Conservation (phyloP, 2,113 vertebrate genomes). For the Arvicanthis niloticus region DNA sequence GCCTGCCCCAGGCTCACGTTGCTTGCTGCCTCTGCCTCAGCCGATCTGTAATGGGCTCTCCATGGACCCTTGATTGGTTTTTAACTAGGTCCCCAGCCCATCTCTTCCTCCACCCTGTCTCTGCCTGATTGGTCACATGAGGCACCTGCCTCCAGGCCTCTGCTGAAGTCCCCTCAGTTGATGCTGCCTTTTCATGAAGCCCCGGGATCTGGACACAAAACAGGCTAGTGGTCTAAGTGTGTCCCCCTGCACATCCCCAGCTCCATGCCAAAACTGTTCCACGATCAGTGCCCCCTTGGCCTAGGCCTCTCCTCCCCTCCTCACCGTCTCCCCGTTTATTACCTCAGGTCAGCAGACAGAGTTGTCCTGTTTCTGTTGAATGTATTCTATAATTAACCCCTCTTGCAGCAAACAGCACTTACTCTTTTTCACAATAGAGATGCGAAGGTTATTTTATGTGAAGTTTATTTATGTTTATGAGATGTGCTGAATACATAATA, state of each 20-base stretch:
- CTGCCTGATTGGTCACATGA: constrained; percentile 67
- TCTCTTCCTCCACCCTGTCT: constrained; percentile 45
- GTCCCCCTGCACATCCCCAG: neutral
- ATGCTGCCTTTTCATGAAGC: neutral
- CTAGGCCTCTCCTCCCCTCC: neutral
- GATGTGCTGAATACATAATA: neutral
- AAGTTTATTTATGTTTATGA: neutral
- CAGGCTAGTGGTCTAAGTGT: neutral
- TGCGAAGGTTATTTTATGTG: neutral
- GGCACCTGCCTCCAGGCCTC: constrained; percentile 72
- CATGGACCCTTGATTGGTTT: constrained; percentile 48
- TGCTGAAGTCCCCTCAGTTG: neutral
- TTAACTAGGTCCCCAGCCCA: constrained; percentile 61
- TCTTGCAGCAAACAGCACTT: neutral
- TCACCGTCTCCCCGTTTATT: neutral
- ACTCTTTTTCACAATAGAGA: neutral
- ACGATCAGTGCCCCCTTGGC: neutral
- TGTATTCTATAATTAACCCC: neutral
- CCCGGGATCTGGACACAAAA: neutral
- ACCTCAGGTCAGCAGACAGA: neutral
- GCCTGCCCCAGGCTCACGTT: neutral
- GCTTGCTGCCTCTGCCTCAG: constrained; percentile 42
- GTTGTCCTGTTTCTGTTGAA: neutral
- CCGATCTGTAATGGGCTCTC: constrained; percentile 56
- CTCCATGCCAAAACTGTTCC: neutral